A percentile compares a stretch with the other conserved stretches of the same genome.
Conservation (phyloP, 2,888 invertebrate genomes). For the Gari tellinella region DNA sequence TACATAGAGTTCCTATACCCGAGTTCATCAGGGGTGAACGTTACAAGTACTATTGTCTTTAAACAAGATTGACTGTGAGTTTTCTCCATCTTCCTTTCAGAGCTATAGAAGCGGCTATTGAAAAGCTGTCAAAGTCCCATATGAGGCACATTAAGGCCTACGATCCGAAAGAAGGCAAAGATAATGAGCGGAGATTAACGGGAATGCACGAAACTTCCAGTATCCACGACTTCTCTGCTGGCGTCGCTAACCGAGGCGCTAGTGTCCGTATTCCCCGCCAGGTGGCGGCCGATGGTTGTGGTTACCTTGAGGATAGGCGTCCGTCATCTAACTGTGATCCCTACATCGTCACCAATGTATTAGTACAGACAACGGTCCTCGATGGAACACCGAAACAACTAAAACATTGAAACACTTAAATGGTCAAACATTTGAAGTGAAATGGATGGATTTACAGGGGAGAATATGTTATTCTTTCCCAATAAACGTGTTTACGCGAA, state of each 20-base stretch:
- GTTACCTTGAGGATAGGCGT: constrained; percentile 98
- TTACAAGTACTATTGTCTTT: not conserved
- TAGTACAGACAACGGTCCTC: constrained; percentile 70
- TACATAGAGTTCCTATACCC: no score
- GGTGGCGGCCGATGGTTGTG: constrained; percentile 95
- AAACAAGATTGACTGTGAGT: no score
- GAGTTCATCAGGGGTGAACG: no score
- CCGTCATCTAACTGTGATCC: constrained; percentile 84
- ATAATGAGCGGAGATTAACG: constrained; percentile 96
- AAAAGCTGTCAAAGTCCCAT: constrained; percentile 91
- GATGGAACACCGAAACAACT: constrained; percentile 30
- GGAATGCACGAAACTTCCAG: constrained; percentile 98
- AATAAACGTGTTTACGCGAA: no score
- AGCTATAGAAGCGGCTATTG: constrained; percentile 97
- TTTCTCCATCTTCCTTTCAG: constrained; percentile 85
- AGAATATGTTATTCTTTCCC: no score
- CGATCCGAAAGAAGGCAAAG: constrained; percentile 97
- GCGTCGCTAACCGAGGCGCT: constrained; percentile 96
- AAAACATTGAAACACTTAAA: not conserved
- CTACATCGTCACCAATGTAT: constrained; percentile 82
- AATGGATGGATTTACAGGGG: no score
- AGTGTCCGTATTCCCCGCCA: constrained; percentile 90
- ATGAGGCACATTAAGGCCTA: constrained; percentile 96
- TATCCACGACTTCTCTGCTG: constrained; percentile 97
- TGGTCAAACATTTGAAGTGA: no score